These are phyloP conservation scores for Linnaemya tessellans DNA, from an alignment of 2,888 invertebrate genomes.

Conservation along the genomic window DNA sequence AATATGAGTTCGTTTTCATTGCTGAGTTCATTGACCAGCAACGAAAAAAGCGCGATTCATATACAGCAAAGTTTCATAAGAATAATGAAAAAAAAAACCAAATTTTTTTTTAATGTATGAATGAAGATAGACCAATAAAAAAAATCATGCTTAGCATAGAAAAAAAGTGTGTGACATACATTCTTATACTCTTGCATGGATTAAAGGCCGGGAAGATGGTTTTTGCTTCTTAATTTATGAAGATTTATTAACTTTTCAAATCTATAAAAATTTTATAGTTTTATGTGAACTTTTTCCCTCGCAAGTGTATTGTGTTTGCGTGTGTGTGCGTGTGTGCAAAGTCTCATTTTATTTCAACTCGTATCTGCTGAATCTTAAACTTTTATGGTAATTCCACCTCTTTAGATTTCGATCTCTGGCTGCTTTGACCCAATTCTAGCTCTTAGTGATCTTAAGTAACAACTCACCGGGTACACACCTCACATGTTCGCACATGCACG, in stretches of 20 bases:
- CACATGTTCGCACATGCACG: conserved; percentile 38
- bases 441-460: conserved; percentile 65
- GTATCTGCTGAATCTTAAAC: conserved; percentile 8
- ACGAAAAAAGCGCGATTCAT: conserved; percentile 51
- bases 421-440: conserved; percentile 68
- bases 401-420: conserved; percentile 54
- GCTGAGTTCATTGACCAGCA: conserved; percentile 80
- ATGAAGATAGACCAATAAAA: not conserved
- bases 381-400: conserved; percentile 57
- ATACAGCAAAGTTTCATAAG: conserved; percentile 49
- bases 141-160: conserved; percentile 6
- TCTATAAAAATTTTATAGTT: not conserved
- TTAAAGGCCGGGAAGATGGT: not conserved
- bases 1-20: conserved; percentile 81
- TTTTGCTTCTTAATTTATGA: not conserved
- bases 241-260: not conserved
- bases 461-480: conserved; percentile 51
- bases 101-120: not conserved
- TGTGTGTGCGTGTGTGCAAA: no score
- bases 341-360: conserved; percentile 7
- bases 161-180: not conserved
- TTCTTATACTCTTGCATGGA: not conserved
- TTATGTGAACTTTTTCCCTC: not conserved
- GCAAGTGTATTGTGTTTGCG: conserved; percentile 1
- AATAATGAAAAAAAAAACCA: conserved; percentile 26